Base-by-base conservation (phyloP, 2,888 invertebrate species). In the Pachydiplax longipennis region DNA sequence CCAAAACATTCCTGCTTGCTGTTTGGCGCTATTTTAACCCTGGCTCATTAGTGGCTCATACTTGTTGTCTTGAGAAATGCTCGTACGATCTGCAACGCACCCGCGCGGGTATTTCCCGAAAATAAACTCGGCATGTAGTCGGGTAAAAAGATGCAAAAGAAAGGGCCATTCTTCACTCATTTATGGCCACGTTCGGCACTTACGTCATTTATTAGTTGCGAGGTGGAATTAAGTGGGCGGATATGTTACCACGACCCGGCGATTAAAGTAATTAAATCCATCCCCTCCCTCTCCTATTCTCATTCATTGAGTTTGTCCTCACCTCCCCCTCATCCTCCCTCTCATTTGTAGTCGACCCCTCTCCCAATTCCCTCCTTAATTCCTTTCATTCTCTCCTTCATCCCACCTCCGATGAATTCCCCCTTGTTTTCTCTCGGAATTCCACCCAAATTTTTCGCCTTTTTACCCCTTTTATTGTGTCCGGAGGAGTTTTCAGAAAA, bases 141-240 rank as follows among this genome's bases (percentile, higher is more conserved):
- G 10, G 48, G 48, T 53, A 53, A 53, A 53, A 18, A 53, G 53
- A 53, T 53, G 53, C 53, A 25, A 73, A 73, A 31, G 31, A 87
- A 53, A 83, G 58, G 58, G 35, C 61, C 58, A 87, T 87, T 61
- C 61, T 58, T 87, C 87, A 87, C 87, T 87, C 87, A 87, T 87
- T 61, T 61, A 61, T 58, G 61, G 37, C 37, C 37, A 53, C 87
- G 87, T 61, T 87, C 87, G 87, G 87, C 87, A 61, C 87, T 65
- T 31, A 37, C 87, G 61, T 37, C 87, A 37, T 87, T 61, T 31
- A 65, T 87, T 61, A 61, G 87, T 37, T 37, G 87, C 65, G 61
- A 87, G 87, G 87, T 87, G 87, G 87, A 37, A 87, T 87, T 87
- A 87, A 87, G 87, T 87, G 87, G 87, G 87, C 87, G 87, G 87